A percentile compares a stretch with the other conserved stretches of the same genome.
Evolutionary conservation across 2,888 invertebrate species (phyloP).

Genomic region (Tubulanus polymorphus): DNA sequence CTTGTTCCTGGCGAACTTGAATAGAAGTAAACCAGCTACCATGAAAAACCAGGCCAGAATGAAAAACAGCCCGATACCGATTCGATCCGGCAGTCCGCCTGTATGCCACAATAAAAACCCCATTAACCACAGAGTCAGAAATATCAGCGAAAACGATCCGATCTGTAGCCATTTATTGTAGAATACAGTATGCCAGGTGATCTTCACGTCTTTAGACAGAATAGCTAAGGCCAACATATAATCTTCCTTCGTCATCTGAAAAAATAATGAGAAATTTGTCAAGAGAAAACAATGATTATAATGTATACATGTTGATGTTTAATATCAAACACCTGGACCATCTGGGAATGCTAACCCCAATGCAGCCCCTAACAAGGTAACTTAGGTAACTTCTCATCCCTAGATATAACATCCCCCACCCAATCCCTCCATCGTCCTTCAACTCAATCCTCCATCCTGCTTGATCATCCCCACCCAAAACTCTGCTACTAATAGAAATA

Average conservation of each 20-base stretch:
- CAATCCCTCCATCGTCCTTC: too few relatives aligned
- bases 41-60: background rate
- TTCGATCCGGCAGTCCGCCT: background rate
- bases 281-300: too few relatives aligned
- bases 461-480: too few relatives aligned
- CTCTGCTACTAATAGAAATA: too few relatives aligned
- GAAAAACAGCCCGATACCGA: constrained; percentile 1
- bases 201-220: background rate
- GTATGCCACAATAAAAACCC: background rate
- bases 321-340: too few relatives aligned
- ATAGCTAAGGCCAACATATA: background rate
- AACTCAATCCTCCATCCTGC: too few relatives aligned
- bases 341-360: too few relatives aligned
- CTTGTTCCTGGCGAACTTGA: background rate
- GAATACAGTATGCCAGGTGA: background rate
- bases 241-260: background rate
- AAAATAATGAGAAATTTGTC: too few relatives aligned
- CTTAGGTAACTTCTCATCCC: too few relatives aligned
- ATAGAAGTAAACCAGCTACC: background rate
- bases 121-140: background rate
- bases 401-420: too few relatives aligned
- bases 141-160: background rate
- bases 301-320: too few relatives aligned
- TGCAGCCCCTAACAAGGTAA: too few relatives aligned
- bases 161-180: constrained; percentile 1